Evolutionary conservation across 1,140 invertebrate species (phyloP).

Genomic region (Nephila pilipes): DNA sequence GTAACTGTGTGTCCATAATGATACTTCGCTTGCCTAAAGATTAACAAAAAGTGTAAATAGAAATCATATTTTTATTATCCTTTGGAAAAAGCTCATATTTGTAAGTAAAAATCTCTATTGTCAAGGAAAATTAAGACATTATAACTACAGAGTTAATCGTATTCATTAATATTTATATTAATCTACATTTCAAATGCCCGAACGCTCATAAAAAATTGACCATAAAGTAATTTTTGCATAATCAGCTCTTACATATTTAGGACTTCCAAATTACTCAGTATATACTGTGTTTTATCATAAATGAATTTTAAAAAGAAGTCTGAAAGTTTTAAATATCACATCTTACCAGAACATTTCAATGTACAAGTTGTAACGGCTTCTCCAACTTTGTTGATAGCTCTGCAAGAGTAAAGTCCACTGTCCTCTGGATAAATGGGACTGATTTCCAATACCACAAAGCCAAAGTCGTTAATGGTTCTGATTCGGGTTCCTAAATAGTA

Average conservation of each 20-base stretch:
- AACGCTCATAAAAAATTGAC: no score
- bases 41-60: background rate
- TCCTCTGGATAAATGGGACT: conserved; percentile 97
- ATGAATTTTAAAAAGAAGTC: no score
- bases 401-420: conserved; percentile 95
- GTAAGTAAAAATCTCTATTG: no score
- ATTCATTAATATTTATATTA: no score
- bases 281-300: no score
- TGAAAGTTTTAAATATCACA: background rate
- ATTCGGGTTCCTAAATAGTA: conserved; percentile 90
- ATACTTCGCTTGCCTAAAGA: conserved; percentile 87
- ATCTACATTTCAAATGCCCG: no score
- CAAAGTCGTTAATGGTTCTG: conserved; percentile 96
- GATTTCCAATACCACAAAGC: conserved; percentile 95
- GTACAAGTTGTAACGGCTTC: conserved; percentile 96
- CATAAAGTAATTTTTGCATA: no score
- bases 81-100: no score
- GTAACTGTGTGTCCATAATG: conserved; percentile 94
- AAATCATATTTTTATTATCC: background rate
- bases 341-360: conserved; percentile 89
- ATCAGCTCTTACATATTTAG: no score
- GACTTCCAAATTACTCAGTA: no score
- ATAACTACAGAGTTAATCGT: no score
- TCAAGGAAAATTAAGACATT: no score
- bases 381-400: conserved; percentile 90